Evolutionary conservation across 1,140 invertebrate genomes (phyloP), one percentile per base, ranked within the genome.

Genomic region (Diabrotica virgifera): DNA sequence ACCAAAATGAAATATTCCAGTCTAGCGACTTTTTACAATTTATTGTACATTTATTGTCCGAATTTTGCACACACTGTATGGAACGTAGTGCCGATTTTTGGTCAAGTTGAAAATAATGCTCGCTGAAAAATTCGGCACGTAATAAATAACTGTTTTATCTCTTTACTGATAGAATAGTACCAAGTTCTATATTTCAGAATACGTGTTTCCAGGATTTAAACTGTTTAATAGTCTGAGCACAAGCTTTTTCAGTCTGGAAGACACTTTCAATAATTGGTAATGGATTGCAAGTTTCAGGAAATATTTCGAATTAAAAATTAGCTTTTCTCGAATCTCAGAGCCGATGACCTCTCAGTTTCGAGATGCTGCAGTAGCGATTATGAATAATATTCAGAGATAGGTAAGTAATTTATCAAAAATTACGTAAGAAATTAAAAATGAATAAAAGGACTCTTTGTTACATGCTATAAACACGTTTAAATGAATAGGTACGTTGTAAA

Each of bases 301-400:
- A 46, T 46, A 46, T 46, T 46, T 46, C 40, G 40, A 46, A 46
- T 46, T 46, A 46, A 46, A 46, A 46, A 46, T 46, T 46, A 46
- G 40, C 24, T 24, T 24, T 24, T 24, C 24, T 24, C 24, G 24
- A 24, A 24, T 24, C 24, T 24, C 4, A 46, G 40, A 46, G 40
- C n/a, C 40, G n/a, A 46, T 46, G 40, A 46, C 40, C 40, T 46
- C 40, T 46, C 4, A 24, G 24, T 24, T 24, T 24, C 24, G 40
- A n/a, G n/a, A 46, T 46, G 40, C 8, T 46, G n/a, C 40, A 46
- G 40, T 46, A 46, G 40, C 40, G 40, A 24, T 24, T 24, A 1
- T 24, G 24, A 24, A 24, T 24, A 2, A 24, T 24, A 24, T 24
- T 24, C 24, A 24, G 24, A 24, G 24, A 24, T 24, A 4, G 24